These are phyloP conservation scores for Porites cylindrica DNA, from an alignment of 92 coral and sea anemone species.

Conservation along the genomic window DNA sequence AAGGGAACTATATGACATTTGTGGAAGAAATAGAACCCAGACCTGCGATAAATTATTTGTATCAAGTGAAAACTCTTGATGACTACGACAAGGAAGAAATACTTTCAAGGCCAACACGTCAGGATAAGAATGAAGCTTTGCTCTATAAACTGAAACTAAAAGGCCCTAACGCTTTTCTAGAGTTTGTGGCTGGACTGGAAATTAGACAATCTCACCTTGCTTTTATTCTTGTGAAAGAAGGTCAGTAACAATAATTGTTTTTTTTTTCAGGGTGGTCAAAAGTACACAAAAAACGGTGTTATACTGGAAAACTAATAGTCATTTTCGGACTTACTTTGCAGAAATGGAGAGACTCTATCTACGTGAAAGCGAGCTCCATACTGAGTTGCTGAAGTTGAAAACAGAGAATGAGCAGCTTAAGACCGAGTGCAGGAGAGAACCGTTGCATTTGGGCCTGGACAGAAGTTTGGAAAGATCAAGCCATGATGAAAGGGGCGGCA, in stretches of 20 bases:
- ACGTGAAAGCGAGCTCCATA: too few relatives aligned
- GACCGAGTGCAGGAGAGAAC: too few relatives aligned
- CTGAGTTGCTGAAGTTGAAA: too few relatives aligned
- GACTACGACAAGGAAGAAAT: conserved; percentile 26
- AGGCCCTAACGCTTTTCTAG: conserved; percentile 40
- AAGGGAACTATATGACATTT: conserved; percentile 1
- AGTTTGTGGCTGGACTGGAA: conserved; percentile 31
- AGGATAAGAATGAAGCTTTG: conserved; percentile 10
- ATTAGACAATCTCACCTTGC: neutral
- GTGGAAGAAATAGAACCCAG: conserved; percentile 23
- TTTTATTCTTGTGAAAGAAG: neutral
- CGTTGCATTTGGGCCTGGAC: too few relatives aligned
- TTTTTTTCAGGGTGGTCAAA: too few relatives aligned
- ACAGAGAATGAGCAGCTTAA: too few relatives aligned
- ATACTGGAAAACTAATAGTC: too few relatives aligned
- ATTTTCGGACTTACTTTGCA: too few relatives aligned
- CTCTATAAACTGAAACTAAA: conserved; percentile 24
- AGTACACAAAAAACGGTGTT: too few relatives aligned
- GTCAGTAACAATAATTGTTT: neutral
- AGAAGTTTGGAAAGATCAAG: too few relatives aligned
- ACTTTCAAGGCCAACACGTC: neutral
- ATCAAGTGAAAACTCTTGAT: conserved; percentile 9
- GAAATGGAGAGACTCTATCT: too few relatives aligned
- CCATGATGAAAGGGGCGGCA: too few relatives aligned
- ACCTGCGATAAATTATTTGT: neutral